These are phyloP conservation scores for Cossypha dichroa DNA, from an alignment of 2,797 vertebrate genomes.

Conservation along the genomic window DNA sequence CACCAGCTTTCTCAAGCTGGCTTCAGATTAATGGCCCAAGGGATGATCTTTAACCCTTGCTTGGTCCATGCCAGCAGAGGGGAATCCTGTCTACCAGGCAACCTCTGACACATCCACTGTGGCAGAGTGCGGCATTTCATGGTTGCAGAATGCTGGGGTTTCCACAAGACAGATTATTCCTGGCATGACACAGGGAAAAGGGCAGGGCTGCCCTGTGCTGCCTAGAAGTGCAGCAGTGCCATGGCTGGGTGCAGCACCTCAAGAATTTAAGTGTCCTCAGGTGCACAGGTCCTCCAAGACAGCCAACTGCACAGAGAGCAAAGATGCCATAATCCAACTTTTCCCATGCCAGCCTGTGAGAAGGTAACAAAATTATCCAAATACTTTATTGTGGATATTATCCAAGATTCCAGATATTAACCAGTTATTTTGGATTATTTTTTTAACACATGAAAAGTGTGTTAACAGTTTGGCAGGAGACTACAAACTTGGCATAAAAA, in stretches of 20 bases:
- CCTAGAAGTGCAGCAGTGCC: not conserved
- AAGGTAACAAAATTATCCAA: not conserved
- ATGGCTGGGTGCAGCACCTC: not conserved
- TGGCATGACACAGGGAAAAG: not conserved
- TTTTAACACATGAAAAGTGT: not conserved
- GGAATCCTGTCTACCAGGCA: not conserved
- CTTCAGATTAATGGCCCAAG: conserved; percentile 5
- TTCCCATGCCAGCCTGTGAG: not conserved
- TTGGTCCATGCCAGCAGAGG: not conserved
- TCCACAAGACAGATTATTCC: not conserved
- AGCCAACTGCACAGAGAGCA: not conserved
- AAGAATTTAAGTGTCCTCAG: not conserved
- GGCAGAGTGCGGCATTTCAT: not conserved
- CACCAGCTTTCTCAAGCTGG: not conserved
- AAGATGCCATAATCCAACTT: not conserved
- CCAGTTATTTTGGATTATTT: not conserved
- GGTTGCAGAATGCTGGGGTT: not conserved
- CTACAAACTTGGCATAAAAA: not conserved
- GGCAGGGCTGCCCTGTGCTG: not conserved
- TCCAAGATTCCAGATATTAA: not conserved
- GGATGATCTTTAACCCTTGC: conserved; percentile 52
- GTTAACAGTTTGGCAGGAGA: not conserved
- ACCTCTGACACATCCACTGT: not conserved
- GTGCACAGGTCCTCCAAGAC: no score
- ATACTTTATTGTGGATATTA: not conserved